Evolutionary conservation across 2,888 invertebrate species (phyloP).

Genomic region (Hymenopus coronatus): DNA sequence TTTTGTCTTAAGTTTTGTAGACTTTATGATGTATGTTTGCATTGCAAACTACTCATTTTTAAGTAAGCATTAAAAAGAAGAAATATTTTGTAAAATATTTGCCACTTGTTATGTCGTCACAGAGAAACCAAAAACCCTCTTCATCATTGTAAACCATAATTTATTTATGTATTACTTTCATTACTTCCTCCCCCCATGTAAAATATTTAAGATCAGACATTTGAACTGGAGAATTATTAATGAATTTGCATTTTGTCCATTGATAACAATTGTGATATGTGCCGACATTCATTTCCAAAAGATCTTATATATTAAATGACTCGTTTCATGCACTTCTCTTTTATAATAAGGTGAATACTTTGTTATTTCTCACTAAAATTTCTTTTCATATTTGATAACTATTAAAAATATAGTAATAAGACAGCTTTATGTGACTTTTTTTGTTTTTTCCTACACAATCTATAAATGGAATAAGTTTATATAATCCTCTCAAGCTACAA

Average conservation of each 20-base stretch:
- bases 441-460: too few species aligned
- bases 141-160: neutral
- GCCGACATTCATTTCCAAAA: neutral
- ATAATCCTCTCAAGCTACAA: too few species aligned
- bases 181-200: neutral
- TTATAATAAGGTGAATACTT: neutral
- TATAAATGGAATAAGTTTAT: too few species aligned
- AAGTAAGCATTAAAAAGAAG: neutral
- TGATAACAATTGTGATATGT: neutral
- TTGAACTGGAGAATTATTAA: neutral
- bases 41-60: neutral
- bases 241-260: neutral
- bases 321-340: neutral
- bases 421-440: too few species aligned
- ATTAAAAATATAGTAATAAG: neutral
- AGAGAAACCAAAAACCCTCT: neutral
- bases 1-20: neutral
- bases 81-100: neutral
- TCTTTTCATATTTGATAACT: neutral
- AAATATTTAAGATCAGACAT: neutral
- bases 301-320: neutral
- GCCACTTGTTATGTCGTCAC: neutral
- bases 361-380: neutral
- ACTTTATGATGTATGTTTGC: neutral
- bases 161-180: neutral